Base-by-base conservation (phyloP, 2,888 invertebrate species). In the Tetramorium bicarinatum region DNA sequence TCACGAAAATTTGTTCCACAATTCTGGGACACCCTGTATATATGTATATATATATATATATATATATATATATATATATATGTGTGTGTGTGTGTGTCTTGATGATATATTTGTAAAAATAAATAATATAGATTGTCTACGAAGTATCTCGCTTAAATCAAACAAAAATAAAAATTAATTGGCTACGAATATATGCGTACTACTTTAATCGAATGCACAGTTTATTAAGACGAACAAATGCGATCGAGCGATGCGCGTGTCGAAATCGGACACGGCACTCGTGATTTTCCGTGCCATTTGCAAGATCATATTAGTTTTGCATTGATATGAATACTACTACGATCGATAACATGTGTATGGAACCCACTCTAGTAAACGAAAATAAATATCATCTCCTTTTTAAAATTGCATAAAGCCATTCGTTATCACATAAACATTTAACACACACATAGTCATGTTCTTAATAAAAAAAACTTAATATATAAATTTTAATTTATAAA, bases 241-340 rank as follows among this genome's bases (percentile, higher is more conserved):
- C n/a, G 81, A 11, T 44, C n/a, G 62, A 41, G 41, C 75, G 21
- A 64, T n/a, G 54, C 25, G 47, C 76, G 38, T 56, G 38, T 82
- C 66, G 25, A 82, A 66, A 67, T 34, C 29, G 52, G 21, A 72
- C 9, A 62, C 41, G 66, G 38, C 34, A 29, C 25, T 64, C 25
- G 76, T 29, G 64, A 82, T 82, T 82, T 82, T 82, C 75, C 64
- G 54, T 82, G n/a, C 54, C 76, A 76, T 74, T 82, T 82, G 29
- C 21, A 7, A 66, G 52, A 74, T 59, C 49, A 18, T 59, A 64
- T 81, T 69, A 62, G 21, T 29, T 29, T 21, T 41, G 59, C 52
- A 52, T 59, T 21, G 59, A 59, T 59, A 69, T 41, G 34, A 71
- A 49, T 72, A 47, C 25, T 72, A 47, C 25, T 67, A 29, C 25